A percentile compares a stretch with the other conserved stretches of the same genome.
Conservation (phyloP, 2,113 vertebrate species). For the Carassius gibelio region DNA sequence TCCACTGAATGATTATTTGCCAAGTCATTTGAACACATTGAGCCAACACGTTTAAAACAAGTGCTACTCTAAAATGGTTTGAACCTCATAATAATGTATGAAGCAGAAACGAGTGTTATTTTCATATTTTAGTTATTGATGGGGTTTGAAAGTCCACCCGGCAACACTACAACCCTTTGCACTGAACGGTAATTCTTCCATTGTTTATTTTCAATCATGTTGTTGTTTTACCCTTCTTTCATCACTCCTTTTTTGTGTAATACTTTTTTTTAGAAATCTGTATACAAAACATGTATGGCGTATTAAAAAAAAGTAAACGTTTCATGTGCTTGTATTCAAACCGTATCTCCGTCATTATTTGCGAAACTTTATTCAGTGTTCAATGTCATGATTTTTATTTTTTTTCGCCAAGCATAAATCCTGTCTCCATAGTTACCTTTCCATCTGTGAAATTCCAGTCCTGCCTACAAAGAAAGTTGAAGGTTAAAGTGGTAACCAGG, state of each 20-base stretch:
- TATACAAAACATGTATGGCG: constrained; percentile 58
- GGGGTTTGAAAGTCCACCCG: neutral
- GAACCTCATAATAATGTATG: neutral
- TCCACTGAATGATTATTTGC: neutral
- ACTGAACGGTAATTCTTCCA: neutral
- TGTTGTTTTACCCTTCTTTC: constrained; percentile 40
- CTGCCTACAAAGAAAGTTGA: constrained; percentile 34
- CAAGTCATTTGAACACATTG: neutral
- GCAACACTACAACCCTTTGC: constrained; percentile 35
- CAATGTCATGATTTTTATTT: neutral
- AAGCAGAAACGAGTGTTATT: constrained; percentile 12
- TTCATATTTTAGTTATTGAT: neutral
- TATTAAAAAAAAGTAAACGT: constrained; percentile 66
- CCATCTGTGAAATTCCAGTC: neutral
- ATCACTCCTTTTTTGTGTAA: constrained; percentile 40
- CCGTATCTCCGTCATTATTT: constrained; percentile 10
- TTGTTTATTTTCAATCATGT: neutral
- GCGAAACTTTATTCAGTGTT: neutral
- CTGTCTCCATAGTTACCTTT: constrained; percentile 54
- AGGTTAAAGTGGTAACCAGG: constrained; percentile 58
- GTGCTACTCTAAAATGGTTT: neutral
- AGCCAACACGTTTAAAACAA: neutral
- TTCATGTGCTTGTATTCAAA: constrained; percentile 64
- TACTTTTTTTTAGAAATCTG: constrained; percentile 28
- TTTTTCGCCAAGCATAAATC: neutral